Percentiles rank a stretch among this genome's conserved stretches.
These are phyloP conservation scores for Oryzias celebensis DNA, from an alignment of 2,113 vertebrate species.

Conservation along the genomic window DNA sequence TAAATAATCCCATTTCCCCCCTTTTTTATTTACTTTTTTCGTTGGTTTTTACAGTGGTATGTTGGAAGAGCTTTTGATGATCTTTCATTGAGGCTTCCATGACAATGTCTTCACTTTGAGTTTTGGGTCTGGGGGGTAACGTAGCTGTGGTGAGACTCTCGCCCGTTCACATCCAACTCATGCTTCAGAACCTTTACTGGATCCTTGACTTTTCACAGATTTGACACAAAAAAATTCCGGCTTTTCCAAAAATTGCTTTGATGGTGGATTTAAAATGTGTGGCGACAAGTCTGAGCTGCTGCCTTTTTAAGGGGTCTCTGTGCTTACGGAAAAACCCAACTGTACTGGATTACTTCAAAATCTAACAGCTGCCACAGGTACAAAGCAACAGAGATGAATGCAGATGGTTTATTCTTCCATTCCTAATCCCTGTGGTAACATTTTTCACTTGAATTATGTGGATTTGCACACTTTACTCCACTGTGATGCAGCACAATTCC, in stretches of 20 bases:
- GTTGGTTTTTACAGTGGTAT: constrained; percentile 75
- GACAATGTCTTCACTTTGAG: constrained; percentile 48
- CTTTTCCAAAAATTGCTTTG: constrained; percentile 15
- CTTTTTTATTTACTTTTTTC: constrained; percentile 58
- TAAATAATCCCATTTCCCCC: constrained; percentile 83
- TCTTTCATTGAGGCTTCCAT: constrained; percentile 67
- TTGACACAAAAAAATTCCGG: constrained; percentile 7
- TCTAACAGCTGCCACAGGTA: constrained; percentile 24
- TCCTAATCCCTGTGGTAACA: constrained; percentile 3
- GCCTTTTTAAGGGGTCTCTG: neutral
- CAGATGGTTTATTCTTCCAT: constrained; percentile 7
- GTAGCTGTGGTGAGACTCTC: constrained; percentile 40
- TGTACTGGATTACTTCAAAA: neutral
- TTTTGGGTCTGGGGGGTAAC: constrained; percentile 45
- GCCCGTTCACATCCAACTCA: constrained; percentile 32
- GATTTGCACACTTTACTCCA: constrained; percentile 19
- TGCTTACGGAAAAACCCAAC: neutral
- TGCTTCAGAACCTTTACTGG: constrained; percentile 9
- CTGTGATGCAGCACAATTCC: neutral
- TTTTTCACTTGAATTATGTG: constrained; percentile 38
- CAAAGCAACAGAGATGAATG: constrained; percentile 14
- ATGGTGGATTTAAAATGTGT: constrained; percentile 13
- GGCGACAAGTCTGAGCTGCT: constrained; percentile 8
- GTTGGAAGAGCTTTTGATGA: constrained; percentile 80
- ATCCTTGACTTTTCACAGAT: constrained; percentile 6